Evolutionary conservation across 2,888 invertebrate genomes (phyloP), one percentile per base, ranked within the genome.

Genomic region (Fragum sueziense): DNA sequence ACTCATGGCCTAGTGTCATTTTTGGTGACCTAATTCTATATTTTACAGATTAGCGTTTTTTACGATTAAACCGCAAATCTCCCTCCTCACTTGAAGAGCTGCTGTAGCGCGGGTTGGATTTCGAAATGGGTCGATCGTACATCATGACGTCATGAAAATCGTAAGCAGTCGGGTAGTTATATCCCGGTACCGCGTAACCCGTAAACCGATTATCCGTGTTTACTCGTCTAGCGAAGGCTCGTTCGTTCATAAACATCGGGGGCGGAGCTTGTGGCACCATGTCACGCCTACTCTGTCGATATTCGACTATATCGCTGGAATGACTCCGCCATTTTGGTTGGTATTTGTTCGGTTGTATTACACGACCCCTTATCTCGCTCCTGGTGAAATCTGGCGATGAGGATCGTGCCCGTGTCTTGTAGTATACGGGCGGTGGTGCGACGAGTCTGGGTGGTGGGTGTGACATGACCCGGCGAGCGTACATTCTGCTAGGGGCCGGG

Each of bases 51-150:
- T 17, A 61, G 1, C 61, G 61, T 31, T 33, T 61, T 61, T 61
- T 61, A 33, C 27, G 22, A 17, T 41, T 41, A 29, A 71, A 71
- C 59, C 69, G 17, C 25, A 34, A 37, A 62, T 70, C 79, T 11
- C 51, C 57, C 37, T 34, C 71, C 0, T 62, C 59, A 61, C 79
- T 74, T 14, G 57, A 57, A 11, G 77, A 77, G 27, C 78, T 78
- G 54, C 83, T 83, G 41, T 84, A 84, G 25, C 74, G 51, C 1
- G 84, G 84, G 62, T 84, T 84, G 47, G 84, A 84, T 80, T 84
- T 84, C 22, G 77, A 71, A 33, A 75, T 79, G n/a, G 78, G 75
- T 51, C 70, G 52, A 25, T 80, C 79, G 41, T 76, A 76, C 41
- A 74, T 22, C 76, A 70, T 68, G 7, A 74, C 69, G n/a, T 77